Evolutionary conservation across 1,140 invertebrate species (phyloP), one percentile per base, ranked within the genome.

Genomic region (Delia radicum): DNA sequence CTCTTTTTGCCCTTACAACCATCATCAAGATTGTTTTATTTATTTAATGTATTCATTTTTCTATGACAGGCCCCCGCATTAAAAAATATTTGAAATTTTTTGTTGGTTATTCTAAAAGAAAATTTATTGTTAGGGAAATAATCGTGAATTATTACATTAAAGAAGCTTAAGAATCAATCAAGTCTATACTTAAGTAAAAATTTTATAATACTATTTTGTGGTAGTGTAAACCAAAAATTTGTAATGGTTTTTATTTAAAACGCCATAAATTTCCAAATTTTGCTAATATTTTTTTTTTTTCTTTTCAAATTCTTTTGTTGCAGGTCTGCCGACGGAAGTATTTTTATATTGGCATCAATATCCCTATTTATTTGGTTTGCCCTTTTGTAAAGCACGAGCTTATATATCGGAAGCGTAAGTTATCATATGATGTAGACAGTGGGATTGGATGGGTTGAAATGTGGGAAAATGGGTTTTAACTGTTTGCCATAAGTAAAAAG

Each of bases 311-410:
- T 69, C 3, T 10, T 77, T 46, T 48, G 27, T 69, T 78, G 4
- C 69, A 96, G 96, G 95, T 78, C 87, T 98, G 62, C 96, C 96
- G 0, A 92, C 95, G 81, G 96, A 98, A 81, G 87, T 98, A 5
- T 93, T 93, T 74, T 88, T 94, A 0, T 95, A 95, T 81, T 98
- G 95, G 95, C 94, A 97, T 84, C 95, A 97, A 82, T 98, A 98
- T 88, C 96, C 96, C 0, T 97, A 94, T 93, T 87, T 90, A 42
- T 90, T 97, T 65, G 96, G 96, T 0, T 89, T 92, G 55, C 88
- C 89, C 2, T 92, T 96, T 79, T 98, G 96, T 87, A 95, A 95
- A 86, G 87, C 96, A 62, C 90, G 95, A 63, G 93, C 94, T 0
- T 91, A 96, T 69, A 89, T 96, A 26, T 94, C 94, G 3, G 95